Evolutionary conservation across 2,113 vertebrate genomes (phyloP).

Genomic region (Tretioscincus oriximinensis): DNA sequence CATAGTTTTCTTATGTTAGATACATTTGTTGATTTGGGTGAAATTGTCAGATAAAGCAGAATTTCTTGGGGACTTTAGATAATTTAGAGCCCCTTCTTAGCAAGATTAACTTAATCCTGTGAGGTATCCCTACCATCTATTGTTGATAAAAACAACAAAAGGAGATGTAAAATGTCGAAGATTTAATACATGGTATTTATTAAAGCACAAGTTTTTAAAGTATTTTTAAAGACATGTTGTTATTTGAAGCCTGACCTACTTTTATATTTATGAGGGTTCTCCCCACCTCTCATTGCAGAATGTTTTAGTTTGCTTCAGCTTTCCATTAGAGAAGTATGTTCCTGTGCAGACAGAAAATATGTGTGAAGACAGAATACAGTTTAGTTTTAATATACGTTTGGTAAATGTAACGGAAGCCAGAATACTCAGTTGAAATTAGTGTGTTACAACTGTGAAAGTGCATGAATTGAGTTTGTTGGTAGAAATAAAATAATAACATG

Average conservation of each 20-base stretch:
- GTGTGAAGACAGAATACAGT: constrained; percentile 33
- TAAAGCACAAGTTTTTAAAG: not conserved
- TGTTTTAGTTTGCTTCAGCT: constrained; percentile 37
- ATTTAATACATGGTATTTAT: not conserved
- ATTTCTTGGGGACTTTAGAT: constrained; percentile 25
- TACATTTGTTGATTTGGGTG: constrained; percentile 58
- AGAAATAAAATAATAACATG: constrained; percentile 46
- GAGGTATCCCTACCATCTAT: not conserved
- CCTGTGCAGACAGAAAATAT: not conserved
- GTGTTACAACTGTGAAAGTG: not conserved
- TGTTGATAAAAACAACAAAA: not conserved
- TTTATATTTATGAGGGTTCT: constrained; percentile 27
- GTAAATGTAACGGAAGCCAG: not conserved
- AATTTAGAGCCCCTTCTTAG: not conserved
- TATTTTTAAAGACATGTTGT: not conserved
- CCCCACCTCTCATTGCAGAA: constrained; percentile 1
- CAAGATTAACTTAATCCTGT: not conserved
- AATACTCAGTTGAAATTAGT: not conserved
- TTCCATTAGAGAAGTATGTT: constrained; percentile 12
- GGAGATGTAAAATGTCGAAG: not conserved
- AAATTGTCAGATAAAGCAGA: constrained; percentile 37
- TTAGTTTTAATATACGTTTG: constrained; percentile 49
- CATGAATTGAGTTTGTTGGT: constrained; percentile 19
- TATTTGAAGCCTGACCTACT: constrained; percentile 51
- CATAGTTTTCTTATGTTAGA: constrained; percentile 54